Conservation (phyloP, 2,888 invertebrate species). For the Steromphala cineraria region DNA sequence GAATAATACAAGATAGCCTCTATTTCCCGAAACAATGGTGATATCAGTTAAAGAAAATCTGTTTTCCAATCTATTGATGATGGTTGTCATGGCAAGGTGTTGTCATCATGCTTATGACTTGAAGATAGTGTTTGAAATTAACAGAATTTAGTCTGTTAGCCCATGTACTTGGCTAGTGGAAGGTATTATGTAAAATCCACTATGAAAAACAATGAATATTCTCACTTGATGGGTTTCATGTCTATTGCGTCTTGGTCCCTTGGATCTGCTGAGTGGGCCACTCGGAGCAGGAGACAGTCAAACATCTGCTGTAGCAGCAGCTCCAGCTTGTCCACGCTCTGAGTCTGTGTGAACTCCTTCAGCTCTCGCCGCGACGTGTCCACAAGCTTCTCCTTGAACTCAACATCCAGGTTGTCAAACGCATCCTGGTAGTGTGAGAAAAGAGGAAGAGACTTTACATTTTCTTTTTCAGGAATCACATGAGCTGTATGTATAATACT, state of each 20-base stretch:
- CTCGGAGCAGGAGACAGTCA: slow-evolving; percentile 31
- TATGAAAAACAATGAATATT: background rate
- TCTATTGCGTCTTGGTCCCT: slow-evolving; percentile 6
- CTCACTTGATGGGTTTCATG: slow-evolving; percentile 10
- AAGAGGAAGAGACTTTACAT: background rate
- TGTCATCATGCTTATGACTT: no score
- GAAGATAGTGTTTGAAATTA: no score
- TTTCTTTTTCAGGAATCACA: no score
- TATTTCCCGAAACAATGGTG: no score
- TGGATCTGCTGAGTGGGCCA: slow-evolving; percentile 24
- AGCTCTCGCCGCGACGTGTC: slow-evolving; percentile 10
- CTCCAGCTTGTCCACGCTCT: slow-evolving; percentile 30
- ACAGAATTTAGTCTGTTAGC: no score
- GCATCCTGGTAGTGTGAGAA: slow-evolving; percentile 26
- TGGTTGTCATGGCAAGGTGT: no score
- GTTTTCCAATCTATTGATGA: no score
- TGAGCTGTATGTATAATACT: no score
- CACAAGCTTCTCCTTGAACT: slow-evolving; percentile 18
- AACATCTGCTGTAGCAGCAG: slow-evolving; percentile 29
- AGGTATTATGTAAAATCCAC: background rate
- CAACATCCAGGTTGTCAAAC: slow-evolving; percentile 30
- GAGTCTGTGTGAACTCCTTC: slow-evolving; percentile 15
- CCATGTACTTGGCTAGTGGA: no score
- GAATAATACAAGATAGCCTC: no score
- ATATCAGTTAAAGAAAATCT: no score